Base-by-base conservation (phyloP, 2,113 vertebrate genomes). In the Pipra filicauda region DNA sequence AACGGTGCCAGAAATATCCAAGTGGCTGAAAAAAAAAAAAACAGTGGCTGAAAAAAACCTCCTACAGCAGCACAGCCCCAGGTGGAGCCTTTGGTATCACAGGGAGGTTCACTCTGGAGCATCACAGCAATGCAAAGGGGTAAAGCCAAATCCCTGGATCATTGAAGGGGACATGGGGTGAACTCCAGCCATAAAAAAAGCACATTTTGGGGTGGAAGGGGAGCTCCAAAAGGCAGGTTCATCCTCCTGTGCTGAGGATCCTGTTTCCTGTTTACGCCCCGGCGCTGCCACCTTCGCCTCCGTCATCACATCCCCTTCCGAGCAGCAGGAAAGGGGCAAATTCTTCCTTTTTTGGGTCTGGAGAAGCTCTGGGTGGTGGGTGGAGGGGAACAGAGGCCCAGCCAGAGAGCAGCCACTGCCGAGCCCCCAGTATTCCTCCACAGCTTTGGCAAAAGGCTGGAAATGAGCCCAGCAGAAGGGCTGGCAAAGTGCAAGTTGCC, bases 231-330 rank as follows among this genome's bases (percentile, higher is more conserved):
- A 8, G 0, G 31, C 87, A 49, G 67, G 72, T 86, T 86, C 65
- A 54, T 44, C 72, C 49, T 55, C 44, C 31, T 1, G 30, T 0
- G 1, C 72, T 2, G 17, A 61, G 91, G 86, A 90, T n/a, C 37
- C 6, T 11, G n/a, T 85, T 97, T 98, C 98, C 98, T 98, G 98
- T 98, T 98, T 98, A 97, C 77, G 12, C 30, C 86, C n/a, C 15
- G 12, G 66, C 48, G 5, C 92, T 94, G 71, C 85, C 93, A 89
- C 93, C 95, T 88, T 95, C 27, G 11, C 80, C 74, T 95, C 95
- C 48, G 93, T 97, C 94, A 88, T 95, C 98, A 97, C 95, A 97
- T 98, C 98, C 97, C 83, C 94, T 98, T 97, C 97, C 69, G 46
- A 69, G 74, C 30, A 1, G 61, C 0, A 7, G 81, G 71, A 92